These are phyloP conservation scores for Euschistus heros DNA, from an alignment of 1,140 invertebrate species.

Conservation along the genomic window DNA sequence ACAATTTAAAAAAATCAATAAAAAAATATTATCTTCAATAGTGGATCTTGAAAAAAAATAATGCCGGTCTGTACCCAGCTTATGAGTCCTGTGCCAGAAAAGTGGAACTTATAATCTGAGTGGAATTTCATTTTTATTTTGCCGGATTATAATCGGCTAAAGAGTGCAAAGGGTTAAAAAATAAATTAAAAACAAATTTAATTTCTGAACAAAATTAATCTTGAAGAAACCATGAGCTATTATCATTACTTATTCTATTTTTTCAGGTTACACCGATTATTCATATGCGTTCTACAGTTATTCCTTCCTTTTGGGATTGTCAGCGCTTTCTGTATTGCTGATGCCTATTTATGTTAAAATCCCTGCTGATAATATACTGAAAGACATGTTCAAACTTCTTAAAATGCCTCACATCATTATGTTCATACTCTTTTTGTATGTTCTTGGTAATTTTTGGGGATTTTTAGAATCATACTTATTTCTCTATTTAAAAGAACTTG, in stretches of 20 bases:
- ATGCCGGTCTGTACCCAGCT: too few species aligned
- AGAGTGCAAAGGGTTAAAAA: too few species aligned
- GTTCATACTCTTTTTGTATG: slow-evolving; percentile 64
- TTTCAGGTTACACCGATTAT: slow-evolving; percentile 60
- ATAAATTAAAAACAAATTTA: too few species aligned
- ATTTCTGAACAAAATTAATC: too few species aligned
- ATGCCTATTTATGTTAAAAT: slow-evolving; percentile 61
- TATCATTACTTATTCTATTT: slow-evolving; percentile 11
- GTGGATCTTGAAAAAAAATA: too few species aligned
- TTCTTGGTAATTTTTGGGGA: slow-evolving; percentile 68
- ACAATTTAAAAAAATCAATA: too few species aligned
- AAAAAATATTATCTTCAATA: too few species aligned
- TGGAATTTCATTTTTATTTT: too few species aligned
- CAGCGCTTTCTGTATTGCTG: slow-evolving; percentile 52
- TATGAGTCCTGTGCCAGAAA: too few species aligned
- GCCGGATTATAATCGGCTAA: too few species aligned
- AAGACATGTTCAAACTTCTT: slow-evolving; percentile 55
- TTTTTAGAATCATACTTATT: slow-evolving; percentile 78
- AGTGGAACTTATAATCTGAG: too few species aligned
- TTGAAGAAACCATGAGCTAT: too few species aligned
- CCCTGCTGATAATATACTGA: slow-evolving; percentile 57
- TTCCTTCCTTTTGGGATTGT: slow-evolving; percentile 54
- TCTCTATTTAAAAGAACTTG: slow-evolving; percentile 67
- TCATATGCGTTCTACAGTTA: slow-evolving; percentile 66
- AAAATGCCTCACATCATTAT: slow-evolving; percentile 61